Percentiles rank a stretch among this genome's conserved stretches.
Evolutionary conservation across 2,888 invertebrate species (phyloP).

Genomic region (Subacronicta megacephala): DNA sequence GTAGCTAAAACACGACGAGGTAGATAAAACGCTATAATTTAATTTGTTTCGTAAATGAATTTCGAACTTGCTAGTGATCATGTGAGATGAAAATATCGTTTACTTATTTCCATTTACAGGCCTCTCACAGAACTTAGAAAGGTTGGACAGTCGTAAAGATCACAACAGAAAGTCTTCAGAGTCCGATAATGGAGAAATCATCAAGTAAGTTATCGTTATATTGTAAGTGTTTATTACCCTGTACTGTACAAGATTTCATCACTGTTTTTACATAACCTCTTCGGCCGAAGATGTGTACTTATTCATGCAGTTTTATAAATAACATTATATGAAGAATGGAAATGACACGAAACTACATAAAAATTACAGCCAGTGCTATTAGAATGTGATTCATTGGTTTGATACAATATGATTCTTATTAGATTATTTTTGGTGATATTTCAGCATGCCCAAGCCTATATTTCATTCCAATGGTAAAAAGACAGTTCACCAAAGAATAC

Average conservation of each 20-base stretch:
- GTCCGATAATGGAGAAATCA: conserved; percentile 91
- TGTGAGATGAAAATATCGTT: conserved; percentile 63
- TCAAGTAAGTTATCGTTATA: conserved; percentile 86
- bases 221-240: conserved; percentile 56
- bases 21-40: conserved; percentile 63
- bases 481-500: conserved; percentile 90
- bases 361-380: neutral
- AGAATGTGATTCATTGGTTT: conserved; percentile 1
- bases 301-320: conserved; percentile 29
- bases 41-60: conserved; percentile 29
- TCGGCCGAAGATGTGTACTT: conserved; percentile 49
- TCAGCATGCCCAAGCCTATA: conserved; percentile 94
- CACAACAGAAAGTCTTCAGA: conserved; percentile 92
- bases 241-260: conserved; percentile 75
- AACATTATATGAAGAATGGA: conserved; percentile 8
- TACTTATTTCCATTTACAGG: conserved; percentile 87
- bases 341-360: conserved; percentile 2
- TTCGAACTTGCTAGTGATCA: conserved; percentile 53
- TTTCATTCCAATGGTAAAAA: conserved; percentile 93
- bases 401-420: conserved; percentile 10
- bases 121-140: conserved; percentile 94
- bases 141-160: conserved; percentile 93
- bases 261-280: conserved; percentile 87
- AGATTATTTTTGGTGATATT: conserved; percentile 63
- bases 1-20: conserved; percentile 96